Evolutionary conservation across 2,113 vertebrate genomes (phyloP).

Genomic region (Siniperca knerii): DNA sequence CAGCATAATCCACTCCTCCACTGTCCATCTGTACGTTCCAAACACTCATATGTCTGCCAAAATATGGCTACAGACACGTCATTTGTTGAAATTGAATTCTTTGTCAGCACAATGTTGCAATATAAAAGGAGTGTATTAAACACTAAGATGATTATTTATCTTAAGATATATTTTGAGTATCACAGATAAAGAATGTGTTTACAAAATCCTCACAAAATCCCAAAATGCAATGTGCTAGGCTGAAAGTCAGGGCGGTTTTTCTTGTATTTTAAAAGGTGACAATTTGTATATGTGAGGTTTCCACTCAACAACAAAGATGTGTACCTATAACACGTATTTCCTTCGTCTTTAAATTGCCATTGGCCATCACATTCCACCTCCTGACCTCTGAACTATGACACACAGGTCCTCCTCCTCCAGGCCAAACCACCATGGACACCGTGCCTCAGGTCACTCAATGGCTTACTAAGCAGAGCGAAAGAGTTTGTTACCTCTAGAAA

Average conservation of each 20-base stretch:
- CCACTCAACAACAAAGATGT: neutral
- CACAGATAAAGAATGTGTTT: neutral
- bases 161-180: neutral
- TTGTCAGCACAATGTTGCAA: neutral
- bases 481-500: constrained; percentile 13
- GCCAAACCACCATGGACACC: constrained; percentile 42
- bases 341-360: constrained; percentile 62
- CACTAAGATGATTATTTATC: neutral
- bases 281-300: neutral
- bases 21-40: neutral
- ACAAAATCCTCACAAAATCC: neutral
- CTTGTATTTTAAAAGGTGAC: neutral
- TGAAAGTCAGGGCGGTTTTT: neutral
- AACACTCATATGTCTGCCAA: neutral
- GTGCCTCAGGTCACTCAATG: constrained; percentile 45
- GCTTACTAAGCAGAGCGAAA: constrained; percentile 33
- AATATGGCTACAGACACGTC: neutral
- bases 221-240: neutral
- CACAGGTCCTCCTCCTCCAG: constrained; percentile 63
- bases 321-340: constrained; percentile 43
- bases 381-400: constrained; percentile 75
- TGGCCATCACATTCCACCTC: constrained; percentile 69
- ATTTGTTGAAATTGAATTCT: neutral
- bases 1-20: neutral
- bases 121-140: neutral